Evolutionary conservation across 1,140 invertebrate species (phyloP).

Genomic region (Dolichoris vasculosae): DNA sequence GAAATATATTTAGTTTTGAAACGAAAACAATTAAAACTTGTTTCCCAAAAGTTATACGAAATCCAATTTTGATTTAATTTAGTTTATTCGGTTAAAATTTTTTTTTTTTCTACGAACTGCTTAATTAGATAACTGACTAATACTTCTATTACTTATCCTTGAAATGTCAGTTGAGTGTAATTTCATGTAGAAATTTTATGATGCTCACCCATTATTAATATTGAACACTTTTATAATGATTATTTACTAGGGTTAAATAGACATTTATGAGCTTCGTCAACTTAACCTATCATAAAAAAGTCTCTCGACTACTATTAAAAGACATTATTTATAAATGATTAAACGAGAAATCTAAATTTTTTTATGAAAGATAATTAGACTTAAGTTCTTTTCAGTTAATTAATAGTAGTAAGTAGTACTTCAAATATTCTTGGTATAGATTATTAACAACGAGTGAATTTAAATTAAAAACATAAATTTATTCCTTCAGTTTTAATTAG

Average conservation of each 20-base stretch:
- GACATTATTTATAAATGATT: not conserved
- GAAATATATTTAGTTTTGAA: too few species aligned
- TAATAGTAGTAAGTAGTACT: not conserved
- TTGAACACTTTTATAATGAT: conserved; percentile 8
- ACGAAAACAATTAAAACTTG: too few species aligned
- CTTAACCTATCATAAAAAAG: not conserved
- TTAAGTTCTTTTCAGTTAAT: not conserved
- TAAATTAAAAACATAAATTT: not conserved
- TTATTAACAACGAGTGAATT: not conserved
- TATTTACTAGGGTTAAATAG: conserved; percentile 9
- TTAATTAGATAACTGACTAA: not conserved
- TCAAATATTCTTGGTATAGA: not conserved
- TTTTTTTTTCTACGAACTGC: not conserved
- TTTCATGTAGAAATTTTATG: conserved; percentile 16
- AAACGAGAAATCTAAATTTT: not conserved
- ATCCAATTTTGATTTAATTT: not conserved
- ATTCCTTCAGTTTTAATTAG: not conserved
- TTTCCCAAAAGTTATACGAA: too few species aligned
- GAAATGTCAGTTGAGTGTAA: conserved; percentile 9
- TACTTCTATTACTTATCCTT: not conserved
- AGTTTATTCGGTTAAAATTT: not conserved
- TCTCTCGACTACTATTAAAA: not conserved
- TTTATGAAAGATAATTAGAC: not conserved
- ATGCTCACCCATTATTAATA: conserved; percentile 4
- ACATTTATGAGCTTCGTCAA: conserved; percentile 10